Evolutionary conservation across 2,888 invertebrate genomes (phyloP).

Genomic region (Lamproptera curius): DNA sequence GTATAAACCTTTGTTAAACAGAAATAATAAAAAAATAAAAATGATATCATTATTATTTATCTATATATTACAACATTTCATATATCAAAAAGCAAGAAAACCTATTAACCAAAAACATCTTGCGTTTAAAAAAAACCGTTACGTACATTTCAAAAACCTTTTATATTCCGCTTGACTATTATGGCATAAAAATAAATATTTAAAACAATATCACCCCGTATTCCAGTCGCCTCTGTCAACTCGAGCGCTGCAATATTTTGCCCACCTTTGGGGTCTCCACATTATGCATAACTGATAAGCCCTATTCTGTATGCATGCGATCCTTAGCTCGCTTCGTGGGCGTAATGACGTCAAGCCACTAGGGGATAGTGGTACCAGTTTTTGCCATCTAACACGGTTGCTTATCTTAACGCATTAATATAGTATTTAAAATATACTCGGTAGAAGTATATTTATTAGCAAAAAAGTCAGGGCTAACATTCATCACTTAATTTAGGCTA

Average conservation of each 20-base stretch:
- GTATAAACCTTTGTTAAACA: too few species aligned
- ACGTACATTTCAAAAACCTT: too few species aligned
- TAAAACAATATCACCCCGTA: slow-evolving; percentile 34
- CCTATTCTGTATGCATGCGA: slow-evolving; percentile 77
- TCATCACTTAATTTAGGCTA: too few species aligned
- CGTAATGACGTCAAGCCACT: slow-evolving; percentile 60
- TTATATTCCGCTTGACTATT: too few species aligned
- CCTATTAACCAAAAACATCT: too few species aligned
- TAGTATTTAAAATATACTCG: slow-evolving; percentile 21
- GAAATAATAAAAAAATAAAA: too few species aligned
- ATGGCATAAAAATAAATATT: slow-evolving; percentile 14
- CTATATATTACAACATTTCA: too few species aligned
- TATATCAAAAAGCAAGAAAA: too few species aligned
- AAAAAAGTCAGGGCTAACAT: too few species aligned
- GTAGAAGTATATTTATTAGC: too few species aligned
- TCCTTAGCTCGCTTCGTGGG: slow-evolving; percentile 59
- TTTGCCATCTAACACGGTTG: slow-evolving; percentile 33
- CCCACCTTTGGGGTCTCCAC: slow-evolving; percentile 74
- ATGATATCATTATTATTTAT: too few species aligned
- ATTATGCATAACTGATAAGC: slow-evolving; percentile 79
- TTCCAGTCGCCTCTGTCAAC: slow-evolving; percentile 24
- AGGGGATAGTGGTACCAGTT: slow-evolving; percentile 44
- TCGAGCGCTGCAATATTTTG: slow-evolving; percentile 69
- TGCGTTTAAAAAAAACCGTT: too few species aligned
- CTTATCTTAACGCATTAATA: slow-evolving; percentile 25